phyloP scores from a whole-genome alignment of 2,113 vertebrate genomes.

The Mastomys coucha region DNA sequence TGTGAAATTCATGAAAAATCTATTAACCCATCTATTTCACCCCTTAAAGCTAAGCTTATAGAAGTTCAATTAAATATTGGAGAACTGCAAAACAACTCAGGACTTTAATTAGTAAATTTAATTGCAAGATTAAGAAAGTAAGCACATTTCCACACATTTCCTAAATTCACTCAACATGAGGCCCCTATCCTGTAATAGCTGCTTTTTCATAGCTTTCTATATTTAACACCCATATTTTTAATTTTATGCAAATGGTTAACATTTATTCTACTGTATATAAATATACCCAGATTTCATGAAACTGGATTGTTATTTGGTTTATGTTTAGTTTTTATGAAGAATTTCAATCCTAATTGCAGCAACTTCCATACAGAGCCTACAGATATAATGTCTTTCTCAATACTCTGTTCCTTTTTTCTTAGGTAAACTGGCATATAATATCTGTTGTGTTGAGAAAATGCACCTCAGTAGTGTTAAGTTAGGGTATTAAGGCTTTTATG shows the following conservation, averaged over 20 bases:
- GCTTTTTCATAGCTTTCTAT: not conserved
- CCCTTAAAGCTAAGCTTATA: not conserved
- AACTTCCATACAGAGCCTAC: slow-evolving; percentile 1
- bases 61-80: slow-evolving; percentile 36
- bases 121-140: slow-evolving; percentile 47
- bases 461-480: not conserved
- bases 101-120: slow-evolving; percentile 55
- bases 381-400: not conserved
- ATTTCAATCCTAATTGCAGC: not conserved
- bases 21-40: slow-evolving; percentile 43
- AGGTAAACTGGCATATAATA: not conserved
- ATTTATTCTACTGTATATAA: not conserved
- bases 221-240: not conserved
- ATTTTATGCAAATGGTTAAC: not conserved
- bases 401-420: not conserved
- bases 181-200: not conserved
- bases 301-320: not conserved
- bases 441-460: not conserved
- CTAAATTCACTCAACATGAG: slow-evolving; percentile 18
- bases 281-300: slow-evolving; percentile 6
- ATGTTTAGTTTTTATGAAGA: slow-evolving; percentile 33
- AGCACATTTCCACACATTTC: slow-evolving; percentile 1
- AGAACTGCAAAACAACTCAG: slow-evolving; percentile 54
- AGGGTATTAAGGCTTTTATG: not conserved
- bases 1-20: not conserved